phyloP scores from a whole-genome alignment of 1,140 invertebrate genomes.

The Megathymus violae region DNA sequence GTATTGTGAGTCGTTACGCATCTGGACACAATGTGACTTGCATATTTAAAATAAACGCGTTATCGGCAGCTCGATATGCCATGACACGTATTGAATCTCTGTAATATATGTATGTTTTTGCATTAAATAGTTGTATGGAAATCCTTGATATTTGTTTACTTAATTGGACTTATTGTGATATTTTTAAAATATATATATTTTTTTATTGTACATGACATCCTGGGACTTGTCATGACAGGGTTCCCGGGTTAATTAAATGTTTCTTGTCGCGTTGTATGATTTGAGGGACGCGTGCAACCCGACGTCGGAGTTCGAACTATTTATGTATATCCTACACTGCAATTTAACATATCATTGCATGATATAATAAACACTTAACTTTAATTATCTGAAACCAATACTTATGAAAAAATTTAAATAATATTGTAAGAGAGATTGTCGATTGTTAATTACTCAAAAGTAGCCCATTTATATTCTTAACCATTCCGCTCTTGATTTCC shows the following conservation, averaged over 20 bases:
- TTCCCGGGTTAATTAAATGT: background rate
- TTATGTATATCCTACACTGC: too few relatives aligned
- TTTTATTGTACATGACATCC: background rate
- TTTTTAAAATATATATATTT: too few relatives aligned
- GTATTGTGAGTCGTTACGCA: conserved; percentile 45
- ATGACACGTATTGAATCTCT: background rate
- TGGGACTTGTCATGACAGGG: too few relatives aligned
- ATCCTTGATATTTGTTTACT: background rate
- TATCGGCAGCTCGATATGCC: background rate
- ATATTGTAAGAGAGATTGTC: too few relatives aligned
- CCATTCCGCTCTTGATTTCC: conserved; percentile 29
- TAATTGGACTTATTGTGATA: background rate
- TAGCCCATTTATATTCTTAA: conserved; percentile 29
- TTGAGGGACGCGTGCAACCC: too few relatives aligned
- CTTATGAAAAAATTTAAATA: too few relatives aligned
- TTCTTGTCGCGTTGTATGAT: too few relatives aligned
- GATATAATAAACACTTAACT: too few relatives aligned
- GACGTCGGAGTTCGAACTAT: too few relatives aligned
- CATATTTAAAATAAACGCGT: background rate
- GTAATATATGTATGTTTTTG: background rate
- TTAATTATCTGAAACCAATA: too few relatives aligned
- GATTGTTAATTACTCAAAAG: conserved; percentile 6
- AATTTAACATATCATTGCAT: too few relatives aligned
- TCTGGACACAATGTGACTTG: conserved; percentile 27
- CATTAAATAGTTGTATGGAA: background rate